These are phyloP conservation scores for Acanthosoma haemorrhoidale DNA, from an alignment of 2,888 invertebrate genomes.

Conservation along the genomic window DNA sequence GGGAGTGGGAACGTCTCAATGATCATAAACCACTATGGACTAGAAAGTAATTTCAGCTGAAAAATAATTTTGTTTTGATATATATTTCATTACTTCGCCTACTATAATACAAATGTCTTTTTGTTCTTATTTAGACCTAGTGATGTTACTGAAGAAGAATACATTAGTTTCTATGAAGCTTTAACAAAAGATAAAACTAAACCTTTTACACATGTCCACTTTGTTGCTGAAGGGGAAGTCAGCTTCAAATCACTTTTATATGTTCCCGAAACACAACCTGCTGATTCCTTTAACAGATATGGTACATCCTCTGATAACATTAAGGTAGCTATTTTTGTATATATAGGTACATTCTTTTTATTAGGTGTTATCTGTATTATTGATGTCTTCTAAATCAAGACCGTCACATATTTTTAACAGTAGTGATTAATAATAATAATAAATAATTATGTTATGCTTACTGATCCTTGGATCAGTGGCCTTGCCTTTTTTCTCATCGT, in stretches of 20 bases:
- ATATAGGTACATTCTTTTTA: no score
- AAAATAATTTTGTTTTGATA: not conserved
- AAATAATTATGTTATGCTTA: no score
- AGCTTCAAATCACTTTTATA: conserved; percentile 95
- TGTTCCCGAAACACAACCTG: conserved; percentile 84
- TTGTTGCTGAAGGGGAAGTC: conserved; percentile 98
- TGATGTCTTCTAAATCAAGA: no score
- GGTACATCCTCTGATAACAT: conserved; percentile 92
- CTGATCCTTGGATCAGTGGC: no score
- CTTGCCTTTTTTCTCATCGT: no score
- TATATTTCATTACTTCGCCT: not conserved
- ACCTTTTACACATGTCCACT: conserved; percentile 85
- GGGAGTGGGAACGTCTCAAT: conserved; percentile 97
- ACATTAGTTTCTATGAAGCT: conserved; percentile 90
- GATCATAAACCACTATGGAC: conserved; percentile 99
- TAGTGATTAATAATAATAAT: no score
- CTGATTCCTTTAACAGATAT: conserved; percentile 92
- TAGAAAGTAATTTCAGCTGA: conserved; percentile 58
- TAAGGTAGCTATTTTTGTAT: conserved; percentile 59
- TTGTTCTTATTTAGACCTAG: conserved; percentile 49
- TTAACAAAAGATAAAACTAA: conserved; percentile 83
- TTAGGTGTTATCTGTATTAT: no score
- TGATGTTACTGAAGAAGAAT: conserved; percentile 83
- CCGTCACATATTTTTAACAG: no score
- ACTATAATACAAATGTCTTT: not conserved